Evolutionary conservation across 2,888 invertebrate species (phyloP).

Genomic region (Cinara cedri): DNA sequence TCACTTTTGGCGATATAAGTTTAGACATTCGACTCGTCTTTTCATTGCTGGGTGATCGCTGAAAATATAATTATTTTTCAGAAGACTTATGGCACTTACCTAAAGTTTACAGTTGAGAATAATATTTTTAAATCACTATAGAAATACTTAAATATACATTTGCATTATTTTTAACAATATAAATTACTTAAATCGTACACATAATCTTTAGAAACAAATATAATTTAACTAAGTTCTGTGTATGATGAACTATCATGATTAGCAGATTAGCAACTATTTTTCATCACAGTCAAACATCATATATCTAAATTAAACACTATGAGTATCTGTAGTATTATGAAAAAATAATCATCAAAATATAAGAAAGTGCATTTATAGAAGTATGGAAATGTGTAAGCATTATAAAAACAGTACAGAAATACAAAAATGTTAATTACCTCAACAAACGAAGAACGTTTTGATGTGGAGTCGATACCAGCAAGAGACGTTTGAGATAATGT

Average conservation of each 20-base stretch:
- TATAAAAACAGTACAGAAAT: not conserved
- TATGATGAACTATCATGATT: not conserved
- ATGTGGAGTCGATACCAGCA: slow-evolving; percentile 61
- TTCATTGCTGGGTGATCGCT: slow-evolving; percentile 47
- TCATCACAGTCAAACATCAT: not conserved
- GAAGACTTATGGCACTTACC: slow-evolving; percentile 26
- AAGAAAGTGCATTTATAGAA: slow-evolving; percentile 15
- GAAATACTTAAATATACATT: not conserved
- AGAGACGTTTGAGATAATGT: slow-evolving; percentile 50
- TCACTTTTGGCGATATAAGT: slow-evolving; percentile 57
- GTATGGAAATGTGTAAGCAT: not conserved
- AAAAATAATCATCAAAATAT: slow-evolving; percentile 16
- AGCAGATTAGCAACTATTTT: slow-evolving; percentile 10
- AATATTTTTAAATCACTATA: not conserved
- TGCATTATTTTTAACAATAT: slow-evolving; percentile 7
- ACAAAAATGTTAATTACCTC: slow-evolving; percentile 69
- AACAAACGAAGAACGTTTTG: slow-evolving; percentile 80
- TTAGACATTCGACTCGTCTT: slow-evolving; percentile 51
- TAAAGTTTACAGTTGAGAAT: not conserved
- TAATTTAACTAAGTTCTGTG: not conserved
- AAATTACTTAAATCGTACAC: not conserved
- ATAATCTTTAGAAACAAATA: slow-evolving; percentile 4
- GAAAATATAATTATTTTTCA: slow-evolving; percentile 50
- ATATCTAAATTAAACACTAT: slow-evolving; percentile 9
- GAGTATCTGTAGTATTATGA: slow-evolving; percentile 1